Evolutionary conservation across 1,140 invertebrate genomes (phyloP).

Genomic region (Holcopasites calliopsidis): DNA sequence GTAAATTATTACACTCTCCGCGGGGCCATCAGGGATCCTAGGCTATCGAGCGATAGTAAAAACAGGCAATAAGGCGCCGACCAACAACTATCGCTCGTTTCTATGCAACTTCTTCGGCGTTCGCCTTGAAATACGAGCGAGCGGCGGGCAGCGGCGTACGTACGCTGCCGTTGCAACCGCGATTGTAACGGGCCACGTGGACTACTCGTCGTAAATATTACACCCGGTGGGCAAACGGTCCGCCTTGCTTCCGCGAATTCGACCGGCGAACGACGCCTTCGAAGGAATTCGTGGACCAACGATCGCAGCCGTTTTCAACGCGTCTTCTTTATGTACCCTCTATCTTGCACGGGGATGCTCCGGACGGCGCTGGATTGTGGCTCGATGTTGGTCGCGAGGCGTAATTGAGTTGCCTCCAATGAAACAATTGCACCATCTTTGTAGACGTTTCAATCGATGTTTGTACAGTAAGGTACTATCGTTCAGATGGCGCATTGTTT

Average conservation of each 20-base stretch:
- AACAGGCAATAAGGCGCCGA: constrained; percentile 38
- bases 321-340: no score
- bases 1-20: constrained; percentile 48
- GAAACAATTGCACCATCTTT: background rate
- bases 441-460: background rate
- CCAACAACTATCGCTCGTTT: constrained; percentile 50
- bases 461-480: no score
- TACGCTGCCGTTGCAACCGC: constrained; percentile 4
- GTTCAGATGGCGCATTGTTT: background rate
- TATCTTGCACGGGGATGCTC: background rate
- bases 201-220: constrained; percentile 44
- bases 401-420: background rate
- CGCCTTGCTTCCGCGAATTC: constrained; percentile 31
- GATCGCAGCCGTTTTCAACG: background rate
- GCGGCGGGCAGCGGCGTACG: no score
- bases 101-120: constrained; percentile 58
- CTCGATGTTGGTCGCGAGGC: background rate
- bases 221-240: constrained; percentile 35
- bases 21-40: constrained; percentile 27
- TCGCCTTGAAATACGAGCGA: constrained; percentile 44
- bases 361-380: background rate
- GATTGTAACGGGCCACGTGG: constrained; percentile 57
- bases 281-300: background rate
- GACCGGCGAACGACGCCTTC: background rate
- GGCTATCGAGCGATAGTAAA: constrained; percentile 37